These are phyloP conservation scores for Prenolepis imparis DNA, from an alignment of 2,888 invertebrate genomes.

Conservation along the genomic window DNA sequence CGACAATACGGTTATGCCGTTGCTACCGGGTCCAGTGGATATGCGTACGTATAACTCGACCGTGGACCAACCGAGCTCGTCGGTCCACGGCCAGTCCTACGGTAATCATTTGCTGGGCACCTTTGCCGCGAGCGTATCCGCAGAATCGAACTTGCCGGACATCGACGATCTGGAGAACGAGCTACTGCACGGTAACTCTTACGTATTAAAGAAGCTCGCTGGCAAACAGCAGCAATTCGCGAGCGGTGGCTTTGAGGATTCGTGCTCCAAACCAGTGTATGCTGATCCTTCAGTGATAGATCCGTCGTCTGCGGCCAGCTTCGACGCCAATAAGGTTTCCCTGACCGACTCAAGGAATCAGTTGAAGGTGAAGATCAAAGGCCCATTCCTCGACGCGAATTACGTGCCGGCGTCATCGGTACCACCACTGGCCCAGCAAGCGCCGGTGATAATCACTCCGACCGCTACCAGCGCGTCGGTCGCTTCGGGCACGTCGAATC, in stretches of 20 bases:
- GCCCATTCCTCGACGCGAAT: conserved; percentile 93
- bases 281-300: conserved; percentile 71
- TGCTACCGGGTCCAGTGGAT: conserved; percentile 95
- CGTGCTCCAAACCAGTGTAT: conserved; percentile 71
- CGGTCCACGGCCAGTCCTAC: conserved; percentile 88
- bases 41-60: conserved; percentile 94
- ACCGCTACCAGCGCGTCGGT: conserved; percentile 87
- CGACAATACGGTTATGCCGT: conserved; percentile 90
- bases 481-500: conserved; percentile 90
- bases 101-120: conserved; percentile 89
- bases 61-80: conserved; percentile 88
- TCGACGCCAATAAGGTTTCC: conserved; percentile 89
- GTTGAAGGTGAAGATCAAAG: conserved; percentile 96
- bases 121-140: conserved; percentile 90
- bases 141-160: conserved; percentile 91
- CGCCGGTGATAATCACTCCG: conserved; percentile 82
- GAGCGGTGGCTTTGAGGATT: conserved; percentile 78
- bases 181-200: conserved; percentile 89
- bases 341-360: conserved; percentile 94
- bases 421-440: conserved; percentile 88
- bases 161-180: conserved; percentile 93
- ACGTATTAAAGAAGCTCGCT: conserved; percentile 79
- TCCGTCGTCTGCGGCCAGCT: conserved; percentile 85
- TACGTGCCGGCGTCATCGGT: conserved; percentile 88
- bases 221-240: conserved; percentile 81